Percentiles rank a stretch among this genome's conserved stretches.
These are phyloP conservation scores for Pseudorasbora parva DNA, from an alignment of 2,113 vertebrate genomes.

Conservation along the genomic window DNA sequence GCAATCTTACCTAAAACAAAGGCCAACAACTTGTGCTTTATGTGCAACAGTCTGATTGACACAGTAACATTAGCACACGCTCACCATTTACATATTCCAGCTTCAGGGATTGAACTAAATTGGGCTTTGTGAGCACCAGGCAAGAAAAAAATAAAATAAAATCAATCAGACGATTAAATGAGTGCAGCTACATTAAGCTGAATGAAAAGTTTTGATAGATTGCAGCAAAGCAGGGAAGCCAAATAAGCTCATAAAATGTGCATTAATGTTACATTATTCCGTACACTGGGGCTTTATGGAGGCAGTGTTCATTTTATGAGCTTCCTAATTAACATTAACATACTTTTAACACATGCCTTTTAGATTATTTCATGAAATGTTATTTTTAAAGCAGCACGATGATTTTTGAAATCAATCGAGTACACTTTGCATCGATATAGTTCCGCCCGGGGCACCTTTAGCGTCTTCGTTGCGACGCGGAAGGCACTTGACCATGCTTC, in stretches of 20 bases:
- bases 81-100: constrained; percentile 63
- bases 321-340: constrained; percentile 43
- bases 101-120: constrained; percentile 61
- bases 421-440: too few relatives aligned
- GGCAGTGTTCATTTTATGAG: constrained; percentile 19
- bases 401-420: too few relatives aligned
- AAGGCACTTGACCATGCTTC: too few relatives aligned
- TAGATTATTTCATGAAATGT: neutral
- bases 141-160: constrained; percentile 29
- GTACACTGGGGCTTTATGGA: constrained; percentile 38
- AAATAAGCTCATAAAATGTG: constrained; percentile 60
- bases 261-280: constrained; percentile 53
- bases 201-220: constrained; percentile 64
- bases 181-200: constrained; percentile 61
- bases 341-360: neutral
- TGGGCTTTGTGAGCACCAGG: constrained; percentile 50
- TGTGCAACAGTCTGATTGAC: constrained; percentile 48
- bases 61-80: constrained; percentile 53
- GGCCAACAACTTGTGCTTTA: constrained; percentile 29
- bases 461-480: too few relatives aligned
- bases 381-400: neutral
- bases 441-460: too few relatives aligned
- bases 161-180: constrained; percentile 66
- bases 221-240: constrained; percentile 41
- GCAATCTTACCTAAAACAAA: constrained; percentile 44